These are phyloP conservation scores for Proterorhinus semilunaris DNA, from an alignment of 2,113 vertebrate species.

Conservation along the genomic window DNA sequence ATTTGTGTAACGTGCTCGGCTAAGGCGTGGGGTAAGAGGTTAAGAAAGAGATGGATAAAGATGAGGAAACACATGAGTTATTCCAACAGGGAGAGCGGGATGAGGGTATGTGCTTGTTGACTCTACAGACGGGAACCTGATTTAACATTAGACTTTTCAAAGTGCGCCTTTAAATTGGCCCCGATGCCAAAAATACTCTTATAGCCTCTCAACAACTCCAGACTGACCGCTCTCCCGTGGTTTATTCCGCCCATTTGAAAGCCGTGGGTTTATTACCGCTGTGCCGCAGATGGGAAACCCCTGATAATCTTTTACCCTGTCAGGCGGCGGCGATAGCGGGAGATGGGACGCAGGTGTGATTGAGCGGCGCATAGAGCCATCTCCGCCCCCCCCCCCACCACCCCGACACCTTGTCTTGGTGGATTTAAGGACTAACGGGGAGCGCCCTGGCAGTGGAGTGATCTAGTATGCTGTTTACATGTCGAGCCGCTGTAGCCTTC, in stretches of 20 bases:
- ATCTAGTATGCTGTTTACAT: constrained; percentile 33
- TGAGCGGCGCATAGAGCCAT: constrained; percentile 62
- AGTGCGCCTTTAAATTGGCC: constrained; percentile 39
- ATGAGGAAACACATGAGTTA: no score
- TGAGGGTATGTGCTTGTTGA: constrained; percentile 5
- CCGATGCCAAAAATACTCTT: constrained; percentile 31
- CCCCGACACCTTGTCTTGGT: constrained; percentile 57
- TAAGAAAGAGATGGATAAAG: no score
- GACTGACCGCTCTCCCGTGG: constrained; percentile 68
- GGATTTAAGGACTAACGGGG: constrained; percentile 52
- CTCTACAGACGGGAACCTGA: constrained; percentile 46
- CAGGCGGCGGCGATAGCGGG: constrained; percentile 47
- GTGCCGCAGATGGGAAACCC: constrained; percentile 61
- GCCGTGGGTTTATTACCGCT: constrained; percentile 62
- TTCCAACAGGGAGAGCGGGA: no score
- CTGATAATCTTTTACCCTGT: constrained; percentile 67
- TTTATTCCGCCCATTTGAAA: constrained; percentile 61
- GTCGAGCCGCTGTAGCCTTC: constrained; percentile 12
- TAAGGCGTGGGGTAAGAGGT: no score
- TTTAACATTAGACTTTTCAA: constrained; percentile 56
- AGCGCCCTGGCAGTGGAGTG: constrained; percentile 23
- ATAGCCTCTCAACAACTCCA: constrained; percentile 47
- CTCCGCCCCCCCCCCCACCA: constrained; percentile 48
- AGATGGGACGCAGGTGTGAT: constrained; percentile 70
- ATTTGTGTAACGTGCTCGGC: no score